Base-by-base conservation (phyloP, 2,888 invertebrate species). In the Leptopilina syphax region DNA sequence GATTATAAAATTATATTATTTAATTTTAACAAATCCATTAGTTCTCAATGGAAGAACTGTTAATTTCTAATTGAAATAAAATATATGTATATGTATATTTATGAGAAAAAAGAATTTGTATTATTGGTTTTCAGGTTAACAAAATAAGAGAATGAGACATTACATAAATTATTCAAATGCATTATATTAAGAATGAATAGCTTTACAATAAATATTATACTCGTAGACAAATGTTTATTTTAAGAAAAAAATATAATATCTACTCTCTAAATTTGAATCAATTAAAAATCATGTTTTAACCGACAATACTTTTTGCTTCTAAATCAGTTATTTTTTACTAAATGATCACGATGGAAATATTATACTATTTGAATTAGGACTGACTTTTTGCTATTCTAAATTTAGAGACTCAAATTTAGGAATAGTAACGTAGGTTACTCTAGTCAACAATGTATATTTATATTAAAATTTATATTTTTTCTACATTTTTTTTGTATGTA, bases 31-130 rank as follows among this genome's bases (percentile, higher is more conserved):
- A 18, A 60, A 6, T 63, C 63, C 24, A 63, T 63, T 18, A 63
- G 24, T 1, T 63, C 63, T 63, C 63, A 63, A 63, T 18, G 63
- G 7, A 24, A 63, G 24, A 18, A 63, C 24, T n/a, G 9, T 18
- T 63, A 63, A 63, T 63, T 63, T 63, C 9, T 63, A 63, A 63
- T 63, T n/a, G 18, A 63, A 63, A 63, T 24, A 24, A 9, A 63
- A 50, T 50, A 50, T 50, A 47, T 47, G 8, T 47, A 12, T 50
- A 9, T 12, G 8, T 50, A 50, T 50, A 50, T 50, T 50, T 12
- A 50, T 12, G 50, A 10, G 9, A 63, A 8, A 63, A 60, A 24
- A 9, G 63, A 63, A 63, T 18, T n/a, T 60, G 0, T 18, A 60
- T n/a, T 60, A 60, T 60, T 60, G 60, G n/a, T n/a, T 60, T 60